phyloP scores from a whole-genome alignment of 2,113 vertebrate species.

The Choloepus hoffmanni region DNA sequence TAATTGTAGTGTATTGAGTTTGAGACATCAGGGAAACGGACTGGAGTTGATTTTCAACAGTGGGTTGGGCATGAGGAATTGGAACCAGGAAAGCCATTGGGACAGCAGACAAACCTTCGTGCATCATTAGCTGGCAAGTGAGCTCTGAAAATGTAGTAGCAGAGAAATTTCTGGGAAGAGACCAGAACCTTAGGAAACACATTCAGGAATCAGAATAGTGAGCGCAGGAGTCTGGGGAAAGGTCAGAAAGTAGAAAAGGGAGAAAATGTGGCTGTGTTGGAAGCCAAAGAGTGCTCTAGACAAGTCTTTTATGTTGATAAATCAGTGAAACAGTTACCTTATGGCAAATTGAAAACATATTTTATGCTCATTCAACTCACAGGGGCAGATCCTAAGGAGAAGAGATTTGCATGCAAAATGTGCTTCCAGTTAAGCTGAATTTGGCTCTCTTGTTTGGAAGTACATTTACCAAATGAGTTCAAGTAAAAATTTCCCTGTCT shows the following conservation, averaged over 20 bases:
- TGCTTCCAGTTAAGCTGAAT: neutral
- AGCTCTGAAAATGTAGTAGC: neutral
- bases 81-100: neutral
- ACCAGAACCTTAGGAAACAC: neutral
- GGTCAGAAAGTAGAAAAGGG: neutral
- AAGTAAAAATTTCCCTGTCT: neutral
- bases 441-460: neutral
- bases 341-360: neutral
- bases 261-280: neutral
- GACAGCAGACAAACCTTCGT: neutral
- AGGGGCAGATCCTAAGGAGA: neutral
- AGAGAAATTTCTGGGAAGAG: neutral
- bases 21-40: neutral
- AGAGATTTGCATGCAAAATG: neutral
- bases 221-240: neutral
- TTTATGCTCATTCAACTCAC: neutral
- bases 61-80: neutral
- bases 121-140: too few species aligned
- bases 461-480: neutral
- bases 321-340: constrained; percentile 12
- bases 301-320: neutral
- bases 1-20: neutral
- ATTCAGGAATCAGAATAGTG: neutral
- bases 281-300: neutral
- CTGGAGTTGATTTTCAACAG: neutral